Evolutionary conservation across 2,113 vertebrate genomes (phyloP).

Genomic region (Passer domesticus): DNA sequence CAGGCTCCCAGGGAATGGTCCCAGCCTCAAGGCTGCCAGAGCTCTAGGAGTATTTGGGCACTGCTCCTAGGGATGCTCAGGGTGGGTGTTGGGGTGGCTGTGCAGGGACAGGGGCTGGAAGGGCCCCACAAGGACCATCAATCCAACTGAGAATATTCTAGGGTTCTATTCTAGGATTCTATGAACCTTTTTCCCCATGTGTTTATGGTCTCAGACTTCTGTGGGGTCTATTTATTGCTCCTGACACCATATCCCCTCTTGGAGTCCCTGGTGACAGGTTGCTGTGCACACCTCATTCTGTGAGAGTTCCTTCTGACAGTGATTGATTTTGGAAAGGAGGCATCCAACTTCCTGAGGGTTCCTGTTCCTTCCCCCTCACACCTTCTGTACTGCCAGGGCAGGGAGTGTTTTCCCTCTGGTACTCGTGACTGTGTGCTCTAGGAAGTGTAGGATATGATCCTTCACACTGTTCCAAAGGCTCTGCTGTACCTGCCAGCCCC

Average conservation of each 20-base stretch:
- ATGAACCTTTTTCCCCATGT: not conserved
- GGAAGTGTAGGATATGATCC: not conserved
- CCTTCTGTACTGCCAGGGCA: not conserved
- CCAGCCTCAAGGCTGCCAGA: not conserved
- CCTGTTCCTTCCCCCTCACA: not conserved
- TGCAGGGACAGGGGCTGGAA: not conserved
- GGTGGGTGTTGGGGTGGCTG: not conserved
- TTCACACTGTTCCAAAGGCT: not conserved
- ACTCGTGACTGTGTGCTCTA: not conserved
- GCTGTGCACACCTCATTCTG: not conserved
- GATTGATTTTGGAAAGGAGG: not conserved
- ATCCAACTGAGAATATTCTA: not conserved
- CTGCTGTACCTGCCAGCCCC: not conserved
- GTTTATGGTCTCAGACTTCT: not conserved
- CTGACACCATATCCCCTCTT: not conserved
- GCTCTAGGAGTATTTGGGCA: not conserved
- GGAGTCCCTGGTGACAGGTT: not conserved
- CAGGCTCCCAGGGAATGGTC: not conserved
- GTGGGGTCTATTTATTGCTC: not conserved
- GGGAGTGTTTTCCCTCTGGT: not conserved
- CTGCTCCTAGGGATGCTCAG: fast-evolving
- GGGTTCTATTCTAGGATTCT: not conserved
- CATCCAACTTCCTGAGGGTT: not conserved
- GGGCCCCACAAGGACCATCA: not conserved
- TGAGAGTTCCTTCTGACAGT: not conserved